Evolutionary conservation across 1,140 invertebrate species (phyloP).

Genomic region (Branchinecta lindahli): DNA sequence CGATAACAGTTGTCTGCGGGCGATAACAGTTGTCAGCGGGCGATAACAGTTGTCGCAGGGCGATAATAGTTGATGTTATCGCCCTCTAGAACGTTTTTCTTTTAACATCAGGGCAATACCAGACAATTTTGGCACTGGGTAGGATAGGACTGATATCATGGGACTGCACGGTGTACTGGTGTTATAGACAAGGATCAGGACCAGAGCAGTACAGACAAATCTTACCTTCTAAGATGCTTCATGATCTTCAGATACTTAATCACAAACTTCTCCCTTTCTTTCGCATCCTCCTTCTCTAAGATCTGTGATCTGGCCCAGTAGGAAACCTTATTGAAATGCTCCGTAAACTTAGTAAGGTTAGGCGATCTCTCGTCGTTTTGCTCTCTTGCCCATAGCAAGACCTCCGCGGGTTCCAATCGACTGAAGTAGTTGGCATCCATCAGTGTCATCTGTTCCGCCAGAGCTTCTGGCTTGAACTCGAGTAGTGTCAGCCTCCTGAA

Average conservation of each 20-base stretch:
- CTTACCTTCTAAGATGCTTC: conserved; percentile 72
- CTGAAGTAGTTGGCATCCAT: conserved; percentile 89
- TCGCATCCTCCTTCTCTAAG: conserved; percentile 61
- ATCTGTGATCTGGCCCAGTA: conserved; percentile 82
- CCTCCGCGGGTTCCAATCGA: conserved; percentile 92
- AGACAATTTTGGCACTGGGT: too few relatives aligned
- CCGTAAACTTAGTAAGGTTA: conserved; percentile 90
- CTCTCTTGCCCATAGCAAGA: conserved; percentile 89
- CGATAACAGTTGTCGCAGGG: too few relatives aligned
- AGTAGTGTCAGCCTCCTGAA: conserved; percentile 53
- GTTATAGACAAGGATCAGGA: too few relatives aligned
- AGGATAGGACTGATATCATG: too few relatives aligned
- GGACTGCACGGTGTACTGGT: too few relatives aligned
- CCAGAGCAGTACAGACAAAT: too few relatives aligned
- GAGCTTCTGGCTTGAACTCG: conserved; percentile 79
- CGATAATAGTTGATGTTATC: too few relatives aligned
- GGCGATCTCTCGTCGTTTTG: conserved; percentile 93
- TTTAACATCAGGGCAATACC: too few relatives aligned
- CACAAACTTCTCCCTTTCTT: conserved; percentile 88
- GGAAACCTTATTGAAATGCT: conserved; percentile 99
- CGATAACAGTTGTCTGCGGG: too few relatives aligned
- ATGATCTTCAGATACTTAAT: conserved; percentile 97
- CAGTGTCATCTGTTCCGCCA: conserved; percentile 96
- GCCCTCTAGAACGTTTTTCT: too few relatives aligned
- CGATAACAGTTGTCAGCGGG: too few relatives aligned